A percentile compares a stretch with the other conserved stretches of the same genome.
phyloP scores from a whole-genome alignment of 2,888 invertebrate species.

The Nemapogon koenigi region DNA sequence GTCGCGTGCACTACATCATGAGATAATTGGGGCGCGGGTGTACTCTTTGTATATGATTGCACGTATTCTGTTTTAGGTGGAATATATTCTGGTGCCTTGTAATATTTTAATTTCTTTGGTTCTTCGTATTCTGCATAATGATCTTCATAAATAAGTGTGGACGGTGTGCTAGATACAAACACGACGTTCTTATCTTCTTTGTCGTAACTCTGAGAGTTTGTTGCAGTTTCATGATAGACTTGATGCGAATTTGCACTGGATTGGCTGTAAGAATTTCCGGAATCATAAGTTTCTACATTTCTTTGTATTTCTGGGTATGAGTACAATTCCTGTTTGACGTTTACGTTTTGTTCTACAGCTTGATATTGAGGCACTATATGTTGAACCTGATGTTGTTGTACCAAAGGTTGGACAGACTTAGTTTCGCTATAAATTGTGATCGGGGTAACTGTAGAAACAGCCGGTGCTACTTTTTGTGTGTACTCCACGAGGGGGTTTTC shows the following conservation, averaged over 20 bases:
- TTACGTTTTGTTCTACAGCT: conserved; percentile 28
- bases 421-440: conserved; percentile 37
- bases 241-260: conserved; percentile 50
- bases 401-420: conserved; percentile 27
- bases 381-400: conserved; percentile 34
- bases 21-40: conserved; percentile 20
- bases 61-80: conserved; percentile 7
- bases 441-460: conserved; percentile 31
- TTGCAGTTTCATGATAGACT: conserved; percentile 32
- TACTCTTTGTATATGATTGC: conserved; percentile 25
- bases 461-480: conserved; percentile 35
- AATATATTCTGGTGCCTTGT: conserved; percentile 20
- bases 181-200: conserved; percentile 29
- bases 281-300: conserved; percentile 28
- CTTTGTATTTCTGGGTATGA: conserved; percentile 50
- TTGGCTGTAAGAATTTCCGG: conserved; percentile 37
- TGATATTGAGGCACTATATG: conserved; percentile 28
- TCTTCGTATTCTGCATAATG: conserved; percentile 40
- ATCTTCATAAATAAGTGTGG: conserved; percentile 42
- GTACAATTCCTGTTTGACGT: no score
- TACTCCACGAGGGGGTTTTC: conserved; percentile 46
- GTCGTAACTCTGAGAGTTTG: conserved; percentile 25
- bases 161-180: conserved; percentile 43
- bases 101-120: conserved; percentile 28
- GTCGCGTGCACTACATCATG: conserved; percentile 21